Conservation (phyloP, 2,113 vertebrate genomes). For the Semnopithecus entellus region DNA sequence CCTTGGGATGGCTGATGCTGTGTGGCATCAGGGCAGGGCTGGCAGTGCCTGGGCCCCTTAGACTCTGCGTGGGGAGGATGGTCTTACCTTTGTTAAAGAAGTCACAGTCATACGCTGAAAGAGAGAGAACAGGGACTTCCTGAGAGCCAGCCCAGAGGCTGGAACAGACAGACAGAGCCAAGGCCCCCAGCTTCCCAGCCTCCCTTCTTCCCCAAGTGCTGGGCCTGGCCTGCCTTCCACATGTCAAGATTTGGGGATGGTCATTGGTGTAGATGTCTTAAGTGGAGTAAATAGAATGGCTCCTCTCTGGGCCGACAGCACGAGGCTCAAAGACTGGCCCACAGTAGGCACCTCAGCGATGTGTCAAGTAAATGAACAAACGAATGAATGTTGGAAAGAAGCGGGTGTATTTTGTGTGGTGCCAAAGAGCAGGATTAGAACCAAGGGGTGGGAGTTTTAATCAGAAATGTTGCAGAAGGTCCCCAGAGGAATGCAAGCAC, state of each 20-base stretch:
- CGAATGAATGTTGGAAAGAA: not conserved
- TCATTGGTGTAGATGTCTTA: not conserved
- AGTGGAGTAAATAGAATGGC: not conserved
- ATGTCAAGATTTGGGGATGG: not conserved
- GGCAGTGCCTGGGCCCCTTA: not conserved
- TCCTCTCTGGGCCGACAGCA: not conserved
- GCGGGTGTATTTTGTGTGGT: not conserved
- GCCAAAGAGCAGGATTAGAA: not conserved
- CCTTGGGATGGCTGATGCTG: not conserved
- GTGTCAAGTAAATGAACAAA: not conserved
- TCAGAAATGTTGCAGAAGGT: not conserved
- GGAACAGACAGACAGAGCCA: not conserved
- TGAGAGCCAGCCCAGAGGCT: not conserved
- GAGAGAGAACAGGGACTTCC: constrained; percentile 62
- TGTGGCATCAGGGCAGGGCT: not conserved
- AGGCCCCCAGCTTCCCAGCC: not conserved
- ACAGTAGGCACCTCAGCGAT: not conserved
- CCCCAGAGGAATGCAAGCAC: not conserved
- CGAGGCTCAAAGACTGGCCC: not conserved
- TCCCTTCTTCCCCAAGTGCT: not conserved
- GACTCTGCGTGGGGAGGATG: not conserved
- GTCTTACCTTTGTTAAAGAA: constrained; percentile 97
- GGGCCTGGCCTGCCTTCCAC: not conserved
- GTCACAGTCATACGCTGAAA: constrained; percentile 97
- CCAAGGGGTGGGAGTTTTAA: not conserved